Base-by-base conservation (phyloP, 2,113 vertebrate species). In the Dryoscopus gambensis region DNA sequence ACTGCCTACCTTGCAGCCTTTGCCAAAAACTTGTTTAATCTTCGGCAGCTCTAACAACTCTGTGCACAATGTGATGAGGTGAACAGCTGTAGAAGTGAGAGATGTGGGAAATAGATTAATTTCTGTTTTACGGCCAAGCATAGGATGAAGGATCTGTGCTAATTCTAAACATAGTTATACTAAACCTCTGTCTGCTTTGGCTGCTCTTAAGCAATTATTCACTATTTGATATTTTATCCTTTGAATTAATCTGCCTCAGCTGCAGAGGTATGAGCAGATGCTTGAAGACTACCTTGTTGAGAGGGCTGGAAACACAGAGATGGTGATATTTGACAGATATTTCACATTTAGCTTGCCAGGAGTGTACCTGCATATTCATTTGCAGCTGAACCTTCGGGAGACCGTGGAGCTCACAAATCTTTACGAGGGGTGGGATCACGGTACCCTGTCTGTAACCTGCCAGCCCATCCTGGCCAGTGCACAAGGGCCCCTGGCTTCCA, bases 221-320 rank as follows among this genome's bases (percentile, higher is more conserved):
- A 77, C 22, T 90, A 23, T 70, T 75, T 84, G 56, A 40, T 88
- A 71, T 68, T 92, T 75, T 71, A 83, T 78, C 79, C 46, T 85
- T 62, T 71, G 78, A 91, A 87, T 82, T 81, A 87, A 63, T 75
- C 81, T 92, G 56, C 64, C 76, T 90, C 73, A 84, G 80, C 68
- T 90, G 76, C 83, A 89, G 68, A 94, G 77, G 57, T 86, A 60
- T 27, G 69, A 84, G 55, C 83, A 94, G 76, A 77, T 92, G 88
- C 77, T 90, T 64, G 69, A 86, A 39, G 65, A 42, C 69, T 49
- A 46, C 80, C 52, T 91, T 79, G 69, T 62, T 91, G 89, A 92
- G 88, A 44, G n/a, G 40, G 71, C 47, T 49, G 40, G 47, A 83
- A 84, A 18, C 37, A 59, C 35, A 49, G 78, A 64, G 47, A 16